Percentiles rank a stretch among this genome's conserved stretches.
Evolutionary conservation across 1,140 invertebrate species (phyloP).

Genomic region (Pseudomyrmex gracilis): DNA sequence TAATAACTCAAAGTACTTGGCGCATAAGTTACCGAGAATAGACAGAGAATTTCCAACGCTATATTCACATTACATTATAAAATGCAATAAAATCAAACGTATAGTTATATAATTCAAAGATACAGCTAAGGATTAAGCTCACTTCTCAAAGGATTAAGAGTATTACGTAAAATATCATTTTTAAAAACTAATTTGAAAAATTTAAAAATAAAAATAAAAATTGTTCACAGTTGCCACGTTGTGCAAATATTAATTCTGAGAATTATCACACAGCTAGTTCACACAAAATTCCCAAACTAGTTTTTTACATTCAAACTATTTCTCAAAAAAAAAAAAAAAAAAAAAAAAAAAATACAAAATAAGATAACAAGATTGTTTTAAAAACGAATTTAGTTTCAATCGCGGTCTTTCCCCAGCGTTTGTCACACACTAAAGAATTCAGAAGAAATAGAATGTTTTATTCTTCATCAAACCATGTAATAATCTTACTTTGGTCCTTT

Average conservation of each 20-base stretch:
- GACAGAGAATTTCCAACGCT: constrained; percentile 22
- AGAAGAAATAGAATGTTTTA: constrained; percentile 17
- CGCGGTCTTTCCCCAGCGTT: neutral
- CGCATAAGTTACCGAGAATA: neutral
- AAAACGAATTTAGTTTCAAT: constrained; percentile 26
- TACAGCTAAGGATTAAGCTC: neutral
- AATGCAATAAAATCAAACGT: neutral
- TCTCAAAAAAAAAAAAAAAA: constrained; percentile 1
- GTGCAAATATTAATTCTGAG: neutral
- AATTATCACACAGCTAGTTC: neutral
- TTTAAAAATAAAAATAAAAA: no score
- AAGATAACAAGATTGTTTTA: constrained; percentile 7
- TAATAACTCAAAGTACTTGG: constrained; percentile 9
- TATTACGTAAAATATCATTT: neutral
- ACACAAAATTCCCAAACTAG: neutral
- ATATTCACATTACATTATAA: constrained; percentile 9
- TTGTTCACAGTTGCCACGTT: neutral
- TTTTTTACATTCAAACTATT: neutral
- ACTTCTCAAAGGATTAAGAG: neutral
- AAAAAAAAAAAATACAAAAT: neutral
- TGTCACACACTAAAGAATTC: neutral
- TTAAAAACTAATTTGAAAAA: no score
- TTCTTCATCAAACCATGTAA: neutral
- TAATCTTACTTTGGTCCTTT: neutral
- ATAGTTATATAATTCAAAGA: neutral